These are phyloP conservation scores for Zenarchopterus dispar DNA, from an alignment of 2,797 vertebrate species.

Conservation along the genomic window DNA sequence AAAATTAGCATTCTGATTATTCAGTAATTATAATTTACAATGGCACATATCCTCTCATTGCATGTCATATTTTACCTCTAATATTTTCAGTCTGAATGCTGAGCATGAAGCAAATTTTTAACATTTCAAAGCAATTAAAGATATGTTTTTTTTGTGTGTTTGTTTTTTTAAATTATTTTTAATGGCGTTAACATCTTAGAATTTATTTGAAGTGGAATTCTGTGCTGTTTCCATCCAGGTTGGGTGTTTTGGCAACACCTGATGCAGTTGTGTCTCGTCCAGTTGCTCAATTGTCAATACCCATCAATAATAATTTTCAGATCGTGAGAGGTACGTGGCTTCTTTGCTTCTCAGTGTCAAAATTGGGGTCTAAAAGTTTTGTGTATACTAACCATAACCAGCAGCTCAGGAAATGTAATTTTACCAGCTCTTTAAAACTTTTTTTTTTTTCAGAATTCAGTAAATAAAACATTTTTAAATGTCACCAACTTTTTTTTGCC, in stretches of 20 bases:
- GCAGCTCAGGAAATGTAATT: neutral
- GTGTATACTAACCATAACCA: neutral
- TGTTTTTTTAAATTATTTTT: neutral
- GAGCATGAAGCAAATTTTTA: conserved; percentile 41
- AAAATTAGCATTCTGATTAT: conserved; percentile 15
- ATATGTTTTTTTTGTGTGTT: conserved; percentile 19
- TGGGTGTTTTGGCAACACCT: conserved; percentile 81
- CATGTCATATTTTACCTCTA: conserved; percentile 13
- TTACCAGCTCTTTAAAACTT: too few species aligned
- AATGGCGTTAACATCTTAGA: neutral
- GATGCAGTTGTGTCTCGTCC: conserved; percentile 81
- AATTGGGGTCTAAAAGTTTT: neutral
- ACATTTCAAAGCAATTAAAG: conserved; percentile 2
- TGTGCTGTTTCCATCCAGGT: conserved; percentile 72
- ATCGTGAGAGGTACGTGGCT: conserved; percentile 77
- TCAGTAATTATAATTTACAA: conserved; percentile 12
- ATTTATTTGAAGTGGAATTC: conserved; percentile 30
- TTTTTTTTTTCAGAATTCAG: neutral
- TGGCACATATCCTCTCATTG: conserved; percentile 6
- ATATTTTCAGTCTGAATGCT: conserved; percentile 16
- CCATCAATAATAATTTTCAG: conserved; percentile 82
- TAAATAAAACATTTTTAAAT: conserved; percentile 4
- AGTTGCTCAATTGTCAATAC: conserved; percentile 83
- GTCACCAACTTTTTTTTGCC: too few species aligned
- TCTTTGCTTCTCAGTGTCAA: neutral